Conservation (phyloP, 2,113 vertebrate species). For the Toxostoma redivivum region DNA sequence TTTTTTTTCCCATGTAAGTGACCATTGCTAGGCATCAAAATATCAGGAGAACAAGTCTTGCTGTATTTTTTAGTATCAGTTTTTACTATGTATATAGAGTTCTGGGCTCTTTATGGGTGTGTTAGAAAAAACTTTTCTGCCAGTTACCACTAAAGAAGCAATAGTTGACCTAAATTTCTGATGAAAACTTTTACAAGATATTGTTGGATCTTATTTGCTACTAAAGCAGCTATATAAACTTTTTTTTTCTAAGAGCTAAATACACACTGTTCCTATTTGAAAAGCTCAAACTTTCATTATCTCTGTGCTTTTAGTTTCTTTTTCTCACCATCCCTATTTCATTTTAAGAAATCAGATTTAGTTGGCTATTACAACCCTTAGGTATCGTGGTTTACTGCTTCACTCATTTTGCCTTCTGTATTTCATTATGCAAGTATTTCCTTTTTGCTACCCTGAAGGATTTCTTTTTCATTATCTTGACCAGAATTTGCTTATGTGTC, state of each 20-base stretch:
- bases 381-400: neutral
- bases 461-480: conserved; percentile 31
- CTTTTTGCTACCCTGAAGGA: neutral
- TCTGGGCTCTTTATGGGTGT: neutral
- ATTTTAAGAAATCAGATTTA: conserved; percentile 37
- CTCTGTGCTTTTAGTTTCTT: neutral
- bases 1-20: neutral
- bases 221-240: neutral
- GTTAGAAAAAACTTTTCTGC: neutral
- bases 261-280: neutral
- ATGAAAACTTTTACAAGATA: neutral
- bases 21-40: neutral
- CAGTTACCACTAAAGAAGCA: neutral
- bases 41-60: neutral
- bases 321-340: neutral
- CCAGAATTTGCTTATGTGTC: conserved; percentile 5
- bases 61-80: neutral
- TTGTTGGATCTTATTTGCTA: neutral
- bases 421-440: conserved; percentile 9
- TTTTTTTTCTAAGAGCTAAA: neutral
- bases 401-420: neutral
- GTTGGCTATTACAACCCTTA: neutral
- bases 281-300: conserved; percentile 7
- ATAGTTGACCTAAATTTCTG: neutral
- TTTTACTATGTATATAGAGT: neutral